Evolutionary conservation across 2,888 invertebrate genomes (phyloP).

Genomic region (Crossocerus cetratus): DNA sequence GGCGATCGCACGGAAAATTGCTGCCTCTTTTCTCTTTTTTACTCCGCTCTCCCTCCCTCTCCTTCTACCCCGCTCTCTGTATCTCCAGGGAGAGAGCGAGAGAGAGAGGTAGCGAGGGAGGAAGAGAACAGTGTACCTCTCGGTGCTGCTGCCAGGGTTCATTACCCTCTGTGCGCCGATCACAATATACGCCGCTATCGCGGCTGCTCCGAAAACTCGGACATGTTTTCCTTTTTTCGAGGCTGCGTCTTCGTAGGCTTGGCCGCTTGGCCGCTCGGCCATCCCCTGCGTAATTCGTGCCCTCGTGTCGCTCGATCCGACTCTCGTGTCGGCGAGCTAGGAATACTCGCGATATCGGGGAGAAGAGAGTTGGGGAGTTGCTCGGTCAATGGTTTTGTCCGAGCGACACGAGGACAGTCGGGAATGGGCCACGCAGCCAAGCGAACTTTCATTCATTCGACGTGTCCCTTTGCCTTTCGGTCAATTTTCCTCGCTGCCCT

Average conservation of each 20-base stretch:
- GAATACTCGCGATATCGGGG: neutral
- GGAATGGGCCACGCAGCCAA: slow-evolving; percentile 11
- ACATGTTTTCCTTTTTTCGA: neutral
- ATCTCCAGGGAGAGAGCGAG: too few relatives aligned
- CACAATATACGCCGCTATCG: neutral
- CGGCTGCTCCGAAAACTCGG: slow-evolving; percentile 8
- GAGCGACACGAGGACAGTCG: slow-evolving; percentile 29
- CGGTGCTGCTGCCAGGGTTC: slow-evolving; percentile 31
- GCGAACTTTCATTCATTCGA: slow-evolving; percentile 28
- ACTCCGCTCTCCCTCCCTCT: slow-evolving; percentile 1
- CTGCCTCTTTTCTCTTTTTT: neutral
- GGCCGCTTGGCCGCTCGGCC: too few relatives aligned
- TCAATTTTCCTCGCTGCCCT: too few relatives aligned
- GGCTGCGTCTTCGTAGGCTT: neutral
- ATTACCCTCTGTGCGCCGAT: slow-evolving; percentile 36
- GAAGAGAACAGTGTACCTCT: slow-evolving; percentile 8
- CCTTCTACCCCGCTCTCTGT: too few relatives aligned
- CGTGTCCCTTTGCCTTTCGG: neutral
- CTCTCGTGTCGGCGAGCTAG: neutral
- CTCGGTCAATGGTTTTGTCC: slow-evolving; percentile 5
- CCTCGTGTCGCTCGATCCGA: too few relatives aligned
- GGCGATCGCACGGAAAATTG: neutral
- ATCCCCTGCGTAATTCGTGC: too few relatives aligned
- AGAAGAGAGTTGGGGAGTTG: neutral
- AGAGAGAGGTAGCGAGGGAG: too few relatives aligned